Conservation (phyloP, 2,113 vertebrate genomes). For the Tinamus guttatus region DNA sequence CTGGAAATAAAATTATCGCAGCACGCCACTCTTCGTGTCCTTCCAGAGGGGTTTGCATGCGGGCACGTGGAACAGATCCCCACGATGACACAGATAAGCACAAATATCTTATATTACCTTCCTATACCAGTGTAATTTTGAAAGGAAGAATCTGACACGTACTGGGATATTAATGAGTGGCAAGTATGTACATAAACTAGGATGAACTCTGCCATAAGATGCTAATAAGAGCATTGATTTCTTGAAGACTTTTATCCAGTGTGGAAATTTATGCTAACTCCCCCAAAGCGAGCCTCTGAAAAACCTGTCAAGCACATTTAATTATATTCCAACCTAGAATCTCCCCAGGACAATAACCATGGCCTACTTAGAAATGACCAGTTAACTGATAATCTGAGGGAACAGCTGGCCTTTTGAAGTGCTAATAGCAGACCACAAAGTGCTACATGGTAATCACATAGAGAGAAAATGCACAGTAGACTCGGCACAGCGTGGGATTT, state of each 20-base stretch:
- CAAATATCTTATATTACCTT: background rate
- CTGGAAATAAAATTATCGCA: background rate
- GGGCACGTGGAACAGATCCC: background rate
- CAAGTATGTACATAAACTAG: background rate
- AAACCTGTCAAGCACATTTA: background rate
- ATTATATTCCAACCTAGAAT: background rate
- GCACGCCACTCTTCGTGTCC: background rate
- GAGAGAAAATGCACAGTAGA: background rate
- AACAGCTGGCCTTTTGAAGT: constrained; percentile 34
- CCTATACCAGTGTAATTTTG: background rate
- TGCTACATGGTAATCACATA: background rate
- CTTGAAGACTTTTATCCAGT: background rate
- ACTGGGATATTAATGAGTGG: background rate
- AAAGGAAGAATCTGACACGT: background rate
- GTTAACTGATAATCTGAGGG: background rate
- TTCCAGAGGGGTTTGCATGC: background rate
- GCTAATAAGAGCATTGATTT: background rate
- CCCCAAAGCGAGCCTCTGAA: background rate
- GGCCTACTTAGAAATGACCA: constrained; percentile 18
- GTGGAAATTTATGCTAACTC: background rate
- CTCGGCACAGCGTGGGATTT: background rate
- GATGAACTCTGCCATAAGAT: background rate
- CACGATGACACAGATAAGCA: background rate
- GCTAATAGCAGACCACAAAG: background rate
- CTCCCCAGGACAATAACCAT: background rate